A percentile compares a stretch with the other conserved stretches of the same genome.
These are phyloP conservation scores for Parelbella ahira DNA, from an alignment of 2,888 invertebrate genomes.

Conservation along the genomic window DNA sequence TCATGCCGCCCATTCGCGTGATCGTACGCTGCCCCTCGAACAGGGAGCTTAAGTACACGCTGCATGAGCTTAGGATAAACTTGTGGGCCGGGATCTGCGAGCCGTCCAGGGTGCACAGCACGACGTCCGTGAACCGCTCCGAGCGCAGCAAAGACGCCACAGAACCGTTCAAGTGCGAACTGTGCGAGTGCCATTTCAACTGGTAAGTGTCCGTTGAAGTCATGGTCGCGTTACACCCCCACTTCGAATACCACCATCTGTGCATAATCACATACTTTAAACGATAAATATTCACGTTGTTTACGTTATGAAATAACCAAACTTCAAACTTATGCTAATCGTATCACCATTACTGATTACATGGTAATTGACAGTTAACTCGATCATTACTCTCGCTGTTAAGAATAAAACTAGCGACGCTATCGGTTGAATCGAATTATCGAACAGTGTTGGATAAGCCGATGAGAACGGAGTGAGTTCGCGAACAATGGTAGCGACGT, in stretches of 20 bases:
- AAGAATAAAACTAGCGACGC: too few relatives aligned
- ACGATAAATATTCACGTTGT: not conserved
- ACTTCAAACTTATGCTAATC: constrained; percentile 3
- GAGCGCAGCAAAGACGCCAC: constrained; percentile 88
- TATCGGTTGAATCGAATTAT: too few relatives aligned
- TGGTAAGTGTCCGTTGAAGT: constrained; percentile 89
- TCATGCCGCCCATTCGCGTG: constrained; percentile 72
- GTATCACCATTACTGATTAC: constrained; percentile 7
- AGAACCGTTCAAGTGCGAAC: constrained; percentile 89
- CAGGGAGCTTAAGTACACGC: constrained; percentile 71
- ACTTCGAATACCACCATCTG: constrained; percentile 36
- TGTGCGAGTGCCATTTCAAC: constrained; percentile 93
- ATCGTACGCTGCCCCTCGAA: constrained; percentile 73
- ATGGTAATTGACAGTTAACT: constrained; percentile 2
- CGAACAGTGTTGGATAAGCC: too few relatives aligned
- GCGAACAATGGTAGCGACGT: too few relatives aligned
- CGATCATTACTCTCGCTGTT: constrained; percentile 1
- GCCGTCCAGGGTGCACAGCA: constrained; percentile 88
- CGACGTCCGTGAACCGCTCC: constrained; percentile 91
- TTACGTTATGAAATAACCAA: constrained; percentile 12
- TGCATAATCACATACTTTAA: constrained; percentile 26
- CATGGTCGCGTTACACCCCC: constrained; percentile 40
- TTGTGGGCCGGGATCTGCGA: constrained; percentile 91
- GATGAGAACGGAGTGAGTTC: too few relatives aligned
- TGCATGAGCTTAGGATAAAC: constrained; percentile 91